These are phyloP conservation scores for Eueides isabella DNA, from an alignment of 1,140 invertebrate genomes.

Conservation along the genomic window DNA sequence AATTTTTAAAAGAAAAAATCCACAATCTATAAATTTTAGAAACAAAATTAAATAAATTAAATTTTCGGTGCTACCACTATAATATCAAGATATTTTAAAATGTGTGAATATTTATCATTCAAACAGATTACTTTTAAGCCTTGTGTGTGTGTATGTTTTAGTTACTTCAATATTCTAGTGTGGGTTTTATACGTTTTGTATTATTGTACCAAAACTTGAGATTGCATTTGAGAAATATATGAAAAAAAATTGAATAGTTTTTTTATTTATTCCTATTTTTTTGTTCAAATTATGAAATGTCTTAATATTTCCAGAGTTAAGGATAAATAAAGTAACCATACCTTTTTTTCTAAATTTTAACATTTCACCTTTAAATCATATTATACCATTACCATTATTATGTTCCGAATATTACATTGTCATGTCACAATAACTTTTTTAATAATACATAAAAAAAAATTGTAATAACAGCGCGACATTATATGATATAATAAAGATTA, in stretches of 20 bases:
- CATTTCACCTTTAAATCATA: background rate
- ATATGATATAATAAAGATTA: too few relatives aligned
- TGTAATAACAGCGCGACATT: too few relatives aligned
- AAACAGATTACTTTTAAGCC: constrained; percentile 51
- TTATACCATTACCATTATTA: background rate
- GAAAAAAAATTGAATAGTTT: constrained; percentile 61
- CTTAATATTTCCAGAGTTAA: background rate
- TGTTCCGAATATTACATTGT: background rate
- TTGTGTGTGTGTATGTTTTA: constrained; percentile 57
- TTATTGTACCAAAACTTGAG: constrained; percentile 78
- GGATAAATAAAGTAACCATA: background rate
- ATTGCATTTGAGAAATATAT: constrained; percentile 80
- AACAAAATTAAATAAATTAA: constrained; percentile 8
- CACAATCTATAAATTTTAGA: background rate
- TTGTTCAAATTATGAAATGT: background rate
- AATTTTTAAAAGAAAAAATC: background rate
- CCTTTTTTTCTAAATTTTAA: background rate
- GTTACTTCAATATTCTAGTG: constrained; percentile 60
- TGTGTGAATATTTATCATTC: constrained; percentile 25
- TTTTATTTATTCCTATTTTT: constrained; percentile 55
- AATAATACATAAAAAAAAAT: background rate
- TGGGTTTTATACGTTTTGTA: constrained; percentile 80
- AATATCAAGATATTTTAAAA: constrained; percentile 14
- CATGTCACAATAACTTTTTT: background rate
- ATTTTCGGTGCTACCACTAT: constrained; percentile 31